Percentiles rank a stretch among this genome's conserved stretches.
Conservation (phyloP, 1,140 invertebrate species). For the Zophobas morio region DNA sequence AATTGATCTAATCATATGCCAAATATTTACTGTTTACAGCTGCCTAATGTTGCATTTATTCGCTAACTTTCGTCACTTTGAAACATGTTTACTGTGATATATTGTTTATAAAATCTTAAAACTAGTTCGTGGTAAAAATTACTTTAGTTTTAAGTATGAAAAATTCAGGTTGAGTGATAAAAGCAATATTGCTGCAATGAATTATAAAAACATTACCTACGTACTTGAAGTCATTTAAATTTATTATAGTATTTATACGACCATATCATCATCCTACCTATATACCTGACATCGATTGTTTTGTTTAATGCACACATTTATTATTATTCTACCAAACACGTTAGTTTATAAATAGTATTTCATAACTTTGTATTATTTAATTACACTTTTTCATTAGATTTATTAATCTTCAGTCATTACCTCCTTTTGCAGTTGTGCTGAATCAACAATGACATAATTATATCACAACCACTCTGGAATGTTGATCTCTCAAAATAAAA, state of each 20-base stretch:
- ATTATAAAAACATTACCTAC: slow-evolving; percentile 38
- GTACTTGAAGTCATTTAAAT: slow-evolving; percentile 33
- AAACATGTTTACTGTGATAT: slow-evolving; percentile 22
- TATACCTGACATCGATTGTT: slow-evolving; percentile 31
- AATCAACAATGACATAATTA: background rate
- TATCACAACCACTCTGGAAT: background rate
- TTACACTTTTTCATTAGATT: no score
- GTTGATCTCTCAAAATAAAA: slow-evolving; percentile 11
- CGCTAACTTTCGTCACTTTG: background rate
- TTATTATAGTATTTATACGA: slow-evolving; percentile 41
- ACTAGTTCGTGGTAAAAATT: background rate
- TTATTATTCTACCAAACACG: slow-evolving; percentile 13
- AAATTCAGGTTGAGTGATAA: slow-evolving; percentile 14
- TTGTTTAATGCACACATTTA: slow-evolving; percentile 8
- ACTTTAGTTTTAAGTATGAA: slow-evolving; percentile 25
- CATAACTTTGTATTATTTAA: background rate
- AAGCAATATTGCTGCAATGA: slow-evolving; percentile 15
- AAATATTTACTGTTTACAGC: slow-evolving; percentile 29
- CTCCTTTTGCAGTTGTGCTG: slow-evolving; percentile 6
- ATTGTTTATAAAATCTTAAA: slow-evolving; percentile 25
- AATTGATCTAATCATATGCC: slow-evolving; percentile 27
- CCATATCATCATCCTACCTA: slow-evolving; percentile 41
- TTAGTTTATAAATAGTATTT: slow-evolving; percentile 7
- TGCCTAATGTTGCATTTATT: slow-evolving; percentile 8
- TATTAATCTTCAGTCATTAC: background rate